A percentile compares a stretch with the other conserved stretches of the same genome.
phyloP scores from a whole-genome alignment of 2,797 vertebrate genomes.

The Esox masquinongy region DNA sequence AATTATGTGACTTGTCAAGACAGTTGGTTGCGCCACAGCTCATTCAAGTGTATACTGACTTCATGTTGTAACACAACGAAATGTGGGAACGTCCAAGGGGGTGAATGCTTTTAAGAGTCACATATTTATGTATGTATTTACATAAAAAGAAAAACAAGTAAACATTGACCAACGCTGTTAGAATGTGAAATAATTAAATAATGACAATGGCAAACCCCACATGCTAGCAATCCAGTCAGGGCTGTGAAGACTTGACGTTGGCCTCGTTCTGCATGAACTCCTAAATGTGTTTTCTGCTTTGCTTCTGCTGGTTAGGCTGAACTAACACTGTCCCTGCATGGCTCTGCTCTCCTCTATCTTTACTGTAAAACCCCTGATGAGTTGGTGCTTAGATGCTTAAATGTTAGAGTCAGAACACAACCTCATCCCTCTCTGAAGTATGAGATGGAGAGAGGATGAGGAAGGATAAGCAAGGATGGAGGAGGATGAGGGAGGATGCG shows the following conservation, averaged over 20 bases:
- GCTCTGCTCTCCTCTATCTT: background rate
- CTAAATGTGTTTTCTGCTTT: conserved; percentile 6
- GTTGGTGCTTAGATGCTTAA: background rate
- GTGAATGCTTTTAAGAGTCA: no score
- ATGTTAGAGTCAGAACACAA: background rate
- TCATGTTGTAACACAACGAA: no score
- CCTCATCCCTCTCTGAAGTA: background rate
- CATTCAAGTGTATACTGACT: no score
- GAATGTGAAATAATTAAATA: background rate
- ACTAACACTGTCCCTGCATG: no score
- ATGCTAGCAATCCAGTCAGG: background rate
- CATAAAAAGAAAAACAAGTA: background rate
- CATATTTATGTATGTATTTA: no score
- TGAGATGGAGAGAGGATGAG: background rate
- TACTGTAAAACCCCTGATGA: background rate
- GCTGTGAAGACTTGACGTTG: background rate
- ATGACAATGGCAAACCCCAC: background rate
- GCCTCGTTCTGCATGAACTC: background rate
- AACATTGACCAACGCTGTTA: background rate
- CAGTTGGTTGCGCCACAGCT: no score
- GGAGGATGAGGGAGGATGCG: background rate
- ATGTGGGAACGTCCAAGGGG: no score
- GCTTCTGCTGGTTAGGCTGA: conserved; percentile 2
- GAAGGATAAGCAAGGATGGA: background rate
- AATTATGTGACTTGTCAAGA: no score